Base-by-base conservation (phyloP, 2,888 invertebrate species). In the Eilema depressum region DNA sequence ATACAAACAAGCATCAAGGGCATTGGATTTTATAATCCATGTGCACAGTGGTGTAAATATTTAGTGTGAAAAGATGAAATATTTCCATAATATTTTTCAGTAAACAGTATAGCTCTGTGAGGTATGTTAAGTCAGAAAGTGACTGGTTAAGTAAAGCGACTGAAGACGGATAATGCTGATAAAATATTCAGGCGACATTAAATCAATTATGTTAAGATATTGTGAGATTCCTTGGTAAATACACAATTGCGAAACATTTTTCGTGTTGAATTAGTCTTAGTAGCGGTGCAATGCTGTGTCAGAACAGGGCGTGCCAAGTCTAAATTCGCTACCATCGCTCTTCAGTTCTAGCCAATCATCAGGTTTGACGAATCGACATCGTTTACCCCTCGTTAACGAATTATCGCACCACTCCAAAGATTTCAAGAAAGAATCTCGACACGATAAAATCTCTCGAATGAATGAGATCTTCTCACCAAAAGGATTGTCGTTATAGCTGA, bases 321-420 rank as follows among this genome's bases (percentile, higher is more conserved):
- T 62, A 62, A 71, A 71, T 71, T 78, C 78, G 85, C 84, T 94
- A 94, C 95, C 94, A 80, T 93, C 91, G 77, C 86, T 88, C 78
- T 89, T 85, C 77, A 92, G 86, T 79, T 92, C 93, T 76, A 92
- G 86, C 95, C 95, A 95, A 75, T 93, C 93, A 81, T 95, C 95
- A 71, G 87, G 88, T 86, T 90, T 93, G 70, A 95, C 85, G 47
- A 85, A 80, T 66, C 91, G 89, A 84, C 89, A 93, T 74, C 89
- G 92, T 88, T 93, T 95, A 72, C 90, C 89, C 79, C 95, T 90
- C 25, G 93, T 93, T 73, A 95, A 87, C 17, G 95, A 93, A 78
- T 95, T 95, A 81, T 95, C 95, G 80, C 93, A 95, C 92, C 93
- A 95, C 82, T 95, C 95, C 85, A 95, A 83, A 57, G 95, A 94